Base-by-base conservation (phyloP, 2,113 vertebrate species). In the Hippoglossus stenolepis region DNA sequence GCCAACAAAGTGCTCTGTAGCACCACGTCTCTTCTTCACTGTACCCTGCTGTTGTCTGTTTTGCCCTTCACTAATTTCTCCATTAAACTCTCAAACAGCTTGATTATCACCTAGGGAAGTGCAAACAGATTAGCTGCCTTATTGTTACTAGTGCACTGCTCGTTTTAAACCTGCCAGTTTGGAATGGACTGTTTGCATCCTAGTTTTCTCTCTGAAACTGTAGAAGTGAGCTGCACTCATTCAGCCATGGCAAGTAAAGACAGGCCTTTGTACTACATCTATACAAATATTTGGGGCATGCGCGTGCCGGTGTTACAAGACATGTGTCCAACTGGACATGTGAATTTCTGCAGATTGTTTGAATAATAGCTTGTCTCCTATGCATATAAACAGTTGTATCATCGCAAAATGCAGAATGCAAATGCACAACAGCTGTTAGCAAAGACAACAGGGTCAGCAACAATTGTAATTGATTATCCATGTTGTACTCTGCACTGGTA, bases 51-150 rank as follows among this genome's bases (percentile, higher is more conserved):
- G 54, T 24, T 57, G 18, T 13, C 54, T 24, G 9, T 57, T 31
- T 18, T 53, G 51, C 20, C 18, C 51, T n/a, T 53, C 17, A n/a
- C 45, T 43, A 11, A 13, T 43, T 43, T 13, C 40, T 43, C 40
- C 11, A 43, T 43, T 13, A 3, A 49, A 18, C 45, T 47, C 45
- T 18, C 45, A 15, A 18, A 13, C 45, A 11, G 9, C 20, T 54
- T 54, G 51, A 54, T 54, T 54, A 10, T 54, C 51, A 20, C 51
- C 2, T 10, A 7, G 8, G 20, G 51, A n/a, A 53, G 47, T 77
- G 45, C 4, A 14, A 59, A 73, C 21, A 20, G 62, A 77, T 23
- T 40, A 68, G 73, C 43, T 38, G 9, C 60, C 73, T 79, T 65
- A 63, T 67, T 66, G 65, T 83, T 45, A 54, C 17, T 7, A 18